phyloP scores from a whole-genome alignment of 2,113 vertebrate species.

The Macroglossus sobrinus region DNA sequence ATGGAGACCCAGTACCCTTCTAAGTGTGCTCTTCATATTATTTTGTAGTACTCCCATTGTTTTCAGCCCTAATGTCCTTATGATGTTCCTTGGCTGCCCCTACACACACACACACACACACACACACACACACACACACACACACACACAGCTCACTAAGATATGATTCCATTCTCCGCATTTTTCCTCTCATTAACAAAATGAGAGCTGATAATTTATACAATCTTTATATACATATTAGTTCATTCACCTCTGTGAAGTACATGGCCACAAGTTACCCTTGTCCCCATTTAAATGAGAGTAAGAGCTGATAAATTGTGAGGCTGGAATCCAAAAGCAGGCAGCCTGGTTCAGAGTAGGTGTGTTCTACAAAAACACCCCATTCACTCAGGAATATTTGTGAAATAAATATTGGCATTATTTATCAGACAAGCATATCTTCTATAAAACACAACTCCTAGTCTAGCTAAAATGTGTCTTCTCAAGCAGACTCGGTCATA shows the following conservation, averaged over 20 bases:
- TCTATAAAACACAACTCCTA: not conserved
- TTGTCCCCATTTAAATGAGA: not conserved
- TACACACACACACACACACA: not conserved
- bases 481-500: not conserved
- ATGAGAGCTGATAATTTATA: not conserved
- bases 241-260: not conserved
- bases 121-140: no score
- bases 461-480: not conserved
- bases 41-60: not conserved
- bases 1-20: not conserved
- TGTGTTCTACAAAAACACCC: not conserved
- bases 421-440: not conserved
- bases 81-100: not conserved
- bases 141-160: not conserved
- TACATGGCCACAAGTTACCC: not conserved
- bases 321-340: not conserved
- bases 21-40: not conserved
- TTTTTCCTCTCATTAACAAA: not conserved
- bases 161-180: not conserved
- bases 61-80: not conserved
- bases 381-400: not conserved
- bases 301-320: not conserved
- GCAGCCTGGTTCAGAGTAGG: not conserved
- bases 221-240: not conserved
- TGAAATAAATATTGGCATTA: not conserved